phyloP scores from a whole-genome alignment of 2,113 vertebrate species.

The Neodontobutis hainanensis region DNA sequence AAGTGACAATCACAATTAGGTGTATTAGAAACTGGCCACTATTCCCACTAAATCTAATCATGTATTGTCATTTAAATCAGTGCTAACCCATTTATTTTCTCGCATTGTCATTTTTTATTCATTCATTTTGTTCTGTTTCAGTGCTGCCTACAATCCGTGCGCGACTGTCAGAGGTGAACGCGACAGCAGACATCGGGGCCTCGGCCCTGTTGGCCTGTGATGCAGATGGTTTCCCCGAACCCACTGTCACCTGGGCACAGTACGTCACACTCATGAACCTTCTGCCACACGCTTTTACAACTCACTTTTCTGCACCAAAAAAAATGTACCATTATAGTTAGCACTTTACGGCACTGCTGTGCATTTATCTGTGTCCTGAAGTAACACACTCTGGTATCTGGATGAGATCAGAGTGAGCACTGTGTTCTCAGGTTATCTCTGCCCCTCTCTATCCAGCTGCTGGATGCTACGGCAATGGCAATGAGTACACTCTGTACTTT shows the following conservation, averaged over 20 bases:
- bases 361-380: neutral
- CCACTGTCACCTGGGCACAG: slow-evolving; percentile 92
- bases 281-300: too few species aligned
- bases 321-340: too few species aligned
- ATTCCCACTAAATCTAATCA: too few species aligned
- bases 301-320: too few species aligned
- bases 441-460: neutral
- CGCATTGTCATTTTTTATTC: neutral
- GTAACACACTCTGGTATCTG: neutral
- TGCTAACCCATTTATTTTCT: neutral
- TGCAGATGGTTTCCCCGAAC: slow-evolving; percentile 93
- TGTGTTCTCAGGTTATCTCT: neutral
- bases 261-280: slow-evolving; percentile 66
- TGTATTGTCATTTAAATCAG: too few species aligned
- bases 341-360: too few species aligned
- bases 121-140: slow-evolving; percentile 54
- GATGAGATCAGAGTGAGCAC: neutral
- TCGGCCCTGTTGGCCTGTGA: slow-evolving; percentile 89
- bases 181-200: slow-evolving; percentile 88
- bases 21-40: too few species aligned
- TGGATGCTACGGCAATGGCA: neutral
- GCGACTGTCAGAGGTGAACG: slow-evolving; percentile 87
- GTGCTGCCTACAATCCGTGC: slow-evolving; percentile 92
- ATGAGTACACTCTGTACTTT: slow-evolving; percentile 1
- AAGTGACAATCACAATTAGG: too few species aligned